Conservation (phyloP, 2,113 vertebrate species). For the Oncorhynchus clarkii region DNA sequence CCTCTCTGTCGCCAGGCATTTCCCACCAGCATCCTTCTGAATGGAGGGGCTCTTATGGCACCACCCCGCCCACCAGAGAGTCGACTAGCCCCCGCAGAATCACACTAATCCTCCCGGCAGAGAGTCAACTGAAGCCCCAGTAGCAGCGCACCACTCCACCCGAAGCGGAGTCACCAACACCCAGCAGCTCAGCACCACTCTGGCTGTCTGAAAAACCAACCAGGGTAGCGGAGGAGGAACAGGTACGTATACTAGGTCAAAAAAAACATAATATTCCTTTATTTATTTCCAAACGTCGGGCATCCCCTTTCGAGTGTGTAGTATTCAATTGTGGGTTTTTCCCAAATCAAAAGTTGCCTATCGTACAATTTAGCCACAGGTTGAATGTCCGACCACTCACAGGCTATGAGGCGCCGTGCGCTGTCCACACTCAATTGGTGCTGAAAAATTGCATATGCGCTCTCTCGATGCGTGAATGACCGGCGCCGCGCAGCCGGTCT, state of each 20-base stretch:
- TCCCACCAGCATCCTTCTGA: conserved; percentile 96
- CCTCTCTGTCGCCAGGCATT: conserved; percentile 97
- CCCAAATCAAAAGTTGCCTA: no score
- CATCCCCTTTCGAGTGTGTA: not conserved
- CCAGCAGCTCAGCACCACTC: not conserved
- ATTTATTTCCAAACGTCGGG: not conserved
- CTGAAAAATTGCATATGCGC: not conserved
- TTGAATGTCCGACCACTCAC: not conserved
- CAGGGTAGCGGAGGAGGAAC: not conserved
- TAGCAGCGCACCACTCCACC: not conserved
- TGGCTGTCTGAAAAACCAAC: not conserved
- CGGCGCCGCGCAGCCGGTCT: not conserved
- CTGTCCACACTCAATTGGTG: not conserved
- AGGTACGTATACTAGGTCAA: not conserved
- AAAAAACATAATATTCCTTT: not conserved
- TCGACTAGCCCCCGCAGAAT: not conserved
- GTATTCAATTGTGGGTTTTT: not conserved
- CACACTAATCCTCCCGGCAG: not conserved
- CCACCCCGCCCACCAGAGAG: conserved; percentile 2
- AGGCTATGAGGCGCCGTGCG: not conserved
- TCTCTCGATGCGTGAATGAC: not conserved
- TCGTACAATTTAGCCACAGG: not conserved
- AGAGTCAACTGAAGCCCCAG: not conserved
- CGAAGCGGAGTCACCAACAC: not conserved
- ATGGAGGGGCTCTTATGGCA: conserved; percentile 78